These are phyloP conservation scores for Paraplagusia blochii DNA, from an alignment of 2,113 vertebrate species.

Conservation along the genomic window DNA sequence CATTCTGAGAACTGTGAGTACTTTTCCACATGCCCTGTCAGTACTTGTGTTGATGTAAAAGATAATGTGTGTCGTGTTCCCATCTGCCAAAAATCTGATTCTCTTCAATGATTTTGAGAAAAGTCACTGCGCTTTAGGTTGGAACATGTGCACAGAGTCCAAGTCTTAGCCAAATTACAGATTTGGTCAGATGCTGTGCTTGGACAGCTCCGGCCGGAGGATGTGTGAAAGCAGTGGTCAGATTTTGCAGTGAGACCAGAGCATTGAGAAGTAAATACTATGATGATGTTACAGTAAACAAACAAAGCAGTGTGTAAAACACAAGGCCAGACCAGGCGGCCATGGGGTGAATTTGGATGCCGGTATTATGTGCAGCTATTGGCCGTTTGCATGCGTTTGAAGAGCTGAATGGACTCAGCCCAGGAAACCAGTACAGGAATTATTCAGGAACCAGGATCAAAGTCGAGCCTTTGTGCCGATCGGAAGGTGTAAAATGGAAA, in stretches of 20 bases:
- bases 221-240: constrained; percentile 22
- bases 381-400: constrained; percentile 76
- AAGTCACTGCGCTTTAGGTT: background rate
- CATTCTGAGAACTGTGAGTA: constrained; percentile 97
- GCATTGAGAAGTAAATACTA: constrained; percentile 40
- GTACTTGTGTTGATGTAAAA: background rate
- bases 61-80: background rate
- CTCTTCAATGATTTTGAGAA: background rate
- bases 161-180: background rate
- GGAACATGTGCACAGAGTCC: background rate
- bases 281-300: constrained; percentile 54
- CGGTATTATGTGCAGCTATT: constrained; percentile 32
- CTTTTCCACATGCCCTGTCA: constrained; percentile 9
- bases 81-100: background rate
- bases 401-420: constrained; percentile 66
- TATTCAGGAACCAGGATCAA: constrained; percentile 70
- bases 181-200: background rate
- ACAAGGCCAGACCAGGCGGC: constrained; percentile 48
- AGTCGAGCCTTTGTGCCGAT: constrained; percentile 68
- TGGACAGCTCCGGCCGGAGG: background rate
- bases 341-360: constrained; percentile 41
- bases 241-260: constrained; percentile 41
- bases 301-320: constrained; percentile 48
- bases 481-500: constrained; percentile 74
- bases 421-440: constrained; percentile 75